phyloP scores from a whole-genome alignment of 1,140 invertebrate species.

The Heliconius nattereri region DNA sequence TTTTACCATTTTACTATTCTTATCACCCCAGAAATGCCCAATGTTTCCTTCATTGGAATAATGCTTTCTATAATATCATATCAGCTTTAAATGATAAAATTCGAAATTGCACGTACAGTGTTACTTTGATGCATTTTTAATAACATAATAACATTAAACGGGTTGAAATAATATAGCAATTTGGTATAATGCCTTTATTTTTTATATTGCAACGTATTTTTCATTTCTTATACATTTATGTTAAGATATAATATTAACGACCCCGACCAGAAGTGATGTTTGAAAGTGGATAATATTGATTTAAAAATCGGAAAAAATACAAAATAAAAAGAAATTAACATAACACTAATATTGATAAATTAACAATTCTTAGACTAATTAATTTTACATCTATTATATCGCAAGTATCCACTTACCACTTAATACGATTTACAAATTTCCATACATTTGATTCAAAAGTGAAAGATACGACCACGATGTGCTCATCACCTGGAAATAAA shows the following conservation, averaged over 20 bases:
- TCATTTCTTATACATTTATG: not conserved
- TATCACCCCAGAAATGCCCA: not conserved
- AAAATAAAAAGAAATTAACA: no score
- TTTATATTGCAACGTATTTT: not conserved
- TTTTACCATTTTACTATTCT: not conserved
- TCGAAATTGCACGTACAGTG: not conserved
- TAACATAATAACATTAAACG: not conserved
- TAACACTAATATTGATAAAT: no score
- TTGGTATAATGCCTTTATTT: not conserved
- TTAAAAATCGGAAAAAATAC: no score
- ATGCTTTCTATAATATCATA: not conserved
- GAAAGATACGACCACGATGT: conserved; percentile 8
- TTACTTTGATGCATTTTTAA: not conserved
- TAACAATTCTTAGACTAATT: no score
- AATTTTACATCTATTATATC: no score
- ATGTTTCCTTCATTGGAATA: not conserved
- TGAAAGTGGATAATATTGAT: no score
- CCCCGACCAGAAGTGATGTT: no score
- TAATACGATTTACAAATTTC: not conserved
- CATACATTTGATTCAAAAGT: not conserved
- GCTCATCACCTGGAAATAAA: not conserved
- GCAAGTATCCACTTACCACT: no score
- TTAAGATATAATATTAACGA: no score
- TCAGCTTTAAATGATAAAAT: not conserved
- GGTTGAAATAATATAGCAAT: not conserved